These are phyloP conservation scores for Chelonus formosanus DNA, from an alignment of 2,888 invertebrate species.

Conservation along the genomic window DNA sequence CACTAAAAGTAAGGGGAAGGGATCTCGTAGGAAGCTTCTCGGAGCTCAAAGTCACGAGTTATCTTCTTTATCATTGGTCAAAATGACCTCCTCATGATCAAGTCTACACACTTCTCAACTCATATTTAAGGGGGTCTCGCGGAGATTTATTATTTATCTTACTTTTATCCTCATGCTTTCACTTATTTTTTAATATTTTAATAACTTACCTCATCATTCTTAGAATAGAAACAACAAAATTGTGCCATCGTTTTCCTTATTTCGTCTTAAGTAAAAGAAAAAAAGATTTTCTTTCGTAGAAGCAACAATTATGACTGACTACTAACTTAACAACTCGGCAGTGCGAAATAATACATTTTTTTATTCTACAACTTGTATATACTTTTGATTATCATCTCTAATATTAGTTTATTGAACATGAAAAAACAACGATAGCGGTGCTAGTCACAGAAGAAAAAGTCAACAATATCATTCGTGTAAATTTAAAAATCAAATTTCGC, in stretches of 20 bases:
- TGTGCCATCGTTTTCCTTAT: not conserved
- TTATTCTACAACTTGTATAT: not conserved
- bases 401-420: constrained; percentile 39
- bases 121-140: not conserved
- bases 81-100: constrained; percentile 53
- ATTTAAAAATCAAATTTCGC: constrained; percentile 2
- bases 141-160: too few species aligned
- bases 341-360: constrained; percentile 4
- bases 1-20: constrained; percentile 35
- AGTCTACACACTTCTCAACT: not conserved
- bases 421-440: constrained; percentile 42
- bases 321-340: constrained; percentile 29
- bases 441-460: not conserved
- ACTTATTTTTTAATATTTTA: too few species aligned
- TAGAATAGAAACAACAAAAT: not conserved
- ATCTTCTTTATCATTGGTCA: constrained; percentile 56
- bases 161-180: too few species aligned
- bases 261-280: not conserved
- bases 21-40: constrained; percentile 55
- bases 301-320: not conserved
- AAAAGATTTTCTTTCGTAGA: not conserved
- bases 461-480: not conserved
- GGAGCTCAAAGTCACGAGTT: constrained; percentile 64
- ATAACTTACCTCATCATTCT: constrained; percentile 15
- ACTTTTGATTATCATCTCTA: constrained; percentile 27